These are phyloP conservation scores for Struthidea cinerea DNA, from an alignment of 2,113 vertebrate genomes.

Conservation along the genomic window DNA sequence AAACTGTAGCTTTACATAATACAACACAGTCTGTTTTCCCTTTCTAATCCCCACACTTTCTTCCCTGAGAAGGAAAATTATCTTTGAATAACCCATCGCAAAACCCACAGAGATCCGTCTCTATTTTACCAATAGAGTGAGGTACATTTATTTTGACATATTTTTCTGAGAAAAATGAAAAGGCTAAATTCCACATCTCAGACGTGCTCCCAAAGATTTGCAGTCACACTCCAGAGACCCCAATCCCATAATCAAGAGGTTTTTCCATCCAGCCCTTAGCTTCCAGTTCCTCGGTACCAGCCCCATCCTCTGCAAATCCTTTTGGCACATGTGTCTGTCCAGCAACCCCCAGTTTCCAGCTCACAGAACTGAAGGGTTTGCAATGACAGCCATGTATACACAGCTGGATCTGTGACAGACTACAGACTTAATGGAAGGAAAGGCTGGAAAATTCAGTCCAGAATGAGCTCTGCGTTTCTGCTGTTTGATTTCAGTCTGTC, in stretches of 20 bases:
- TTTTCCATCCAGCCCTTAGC: neutral
- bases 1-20: neutral
- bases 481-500: neutral
- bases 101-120: neutral
- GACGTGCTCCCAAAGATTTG: neutral
- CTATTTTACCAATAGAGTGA: neutral
- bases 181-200: neutral
- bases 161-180: neutral
- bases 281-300: neutral
- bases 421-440: neutral
- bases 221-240: neutral
- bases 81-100: neutral
- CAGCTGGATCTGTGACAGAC: neutral
- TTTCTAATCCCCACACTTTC: neutral
- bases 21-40: neutral
- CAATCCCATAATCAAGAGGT: neutral
- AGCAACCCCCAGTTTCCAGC: neutral
- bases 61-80: neutral
- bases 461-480: neutral
- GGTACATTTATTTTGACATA: neutral
- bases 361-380: neutral
- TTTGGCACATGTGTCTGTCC: accelerated
- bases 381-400: neutral
- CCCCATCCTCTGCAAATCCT: neutral
- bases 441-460: neutral